phyloP scores from a whole-genome alignment of 1,140 invertebrate genomes.

The Vanessa atalanta region DNA sequence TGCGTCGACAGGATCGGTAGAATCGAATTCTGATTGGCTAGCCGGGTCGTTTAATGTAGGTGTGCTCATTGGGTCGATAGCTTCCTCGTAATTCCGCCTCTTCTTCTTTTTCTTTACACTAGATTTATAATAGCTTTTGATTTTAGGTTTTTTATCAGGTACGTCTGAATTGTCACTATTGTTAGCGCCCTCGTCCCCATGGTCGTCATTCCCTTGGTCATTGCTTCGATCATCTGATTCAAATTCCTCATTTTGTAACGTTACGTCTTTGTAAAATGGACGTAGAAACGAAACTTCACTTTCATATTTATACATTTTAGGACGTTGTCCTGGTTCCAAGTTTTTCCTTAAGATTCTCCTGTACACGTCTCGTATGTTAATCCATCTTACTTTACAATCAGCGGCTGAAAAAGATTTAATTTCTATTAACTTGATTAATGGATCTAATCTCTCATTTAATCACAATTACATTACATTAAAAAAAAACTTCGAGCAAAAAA shows the following conservation, averaged over 20 bases:
- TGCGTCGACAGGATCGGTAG: conserved; percentile 67
- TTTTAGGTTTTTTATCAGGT: conserved; percentile 44
- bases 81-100: conserved; percentile 41
- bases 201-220: conserved; percentile 44
- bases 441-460: background rate
- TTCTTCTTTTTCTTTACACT: conserved; percentile 56
- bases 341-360: conserved; percentile 62
- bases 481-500: no score
- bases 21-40: conserved; percentile 55
- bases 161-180: conserved; percentile 51
- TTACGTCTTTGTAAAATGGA: conserved; percentile 62
- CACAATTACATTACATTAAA: background rate
- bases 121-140: conserved; percentile 45
- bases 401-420: conserved; percentile 53
- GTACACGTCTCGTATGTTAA: conserved; percentile 75
- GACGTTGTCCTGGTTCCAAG: conserved; percentile 34
- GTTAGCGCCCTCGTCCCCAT: conserved; percentile 36
- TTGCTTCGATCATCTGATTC: conserved; percentile 51
- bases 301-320: conserved; percentile 66
- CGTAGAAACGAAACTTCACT: conserved; percentile 64
- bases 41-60: conserved; percentile 40
- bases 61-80: conserved; percentile 46
- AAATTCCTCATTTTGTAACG: conserved; percentile 40
- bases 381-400: conserved; percentile 73
- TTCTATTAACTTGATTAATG: background rate